These are phyloP conservation scores for Elmis aenea DNA, from an alignment of 2,888 invertebrate species.

Conservation along the genomic window DNA sequence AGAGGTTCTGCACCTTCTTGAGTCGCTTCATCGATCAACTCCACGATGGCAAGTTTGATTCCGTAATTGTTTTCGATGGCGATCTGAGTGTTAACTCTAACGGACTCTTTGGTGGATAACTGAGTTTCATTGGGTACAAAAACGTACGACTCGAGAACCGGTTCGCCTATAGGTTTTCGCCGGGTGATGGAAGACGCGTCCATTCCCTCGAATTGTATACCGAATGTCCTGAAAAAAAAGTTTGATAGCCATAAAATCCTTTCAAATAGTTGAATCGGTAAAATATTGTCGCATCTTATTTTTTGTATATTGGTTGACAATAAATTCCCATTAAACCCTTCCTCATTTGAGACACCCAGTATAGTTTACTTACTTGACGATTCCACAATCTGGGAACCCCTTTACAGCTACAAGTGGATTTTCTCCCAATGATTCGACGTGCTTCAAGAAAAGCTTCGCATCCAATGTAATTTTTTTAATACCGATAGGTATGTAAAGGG, in stretches of 20 bases:
- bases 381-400: constrained; percentile 43
- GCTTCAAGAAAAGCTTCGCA: constrained; percentile 15
- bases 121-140: constrained; percentile 59
- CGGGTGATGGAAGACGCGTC: constrained; percentile 71
- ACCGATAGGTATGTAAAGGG: constrained; percentile 63
- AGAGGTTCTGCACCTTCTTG: constrained; percentile 38
- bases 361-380: constrained; percentile 29
- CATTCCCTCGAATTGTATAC: constrained; percentile 72
- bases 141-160: constrained; percentile 69
- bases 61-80: too few species aligned
- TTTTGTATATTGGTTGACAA: too few species aligned
- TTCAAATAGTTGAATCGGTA: too few species aligned
- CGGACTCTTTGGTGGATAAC: constrained; percentile 38
- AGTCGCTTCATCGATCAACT: constrained; percentile 37
- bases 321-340: too few species aligned
- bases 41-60: constrained; percentile 55
- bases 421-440: constrained; percentile 27
- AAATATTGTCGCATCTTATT: too few species aligned
- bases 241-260: too few species aligned
- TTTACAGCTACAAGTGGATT: too few species aligned
- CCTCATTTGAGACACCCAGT: too few species aligned
- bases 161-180: constrained; percentile 63
- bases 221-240: constrained; percentile 64
- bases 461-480: constrained; percentile 22
- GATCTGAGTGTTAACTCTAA: too few species aligned